Evolutionary conservation across 2,888 invertebrate species (phyloP).

Genomic region (Cristatella mucedo): DNA sequence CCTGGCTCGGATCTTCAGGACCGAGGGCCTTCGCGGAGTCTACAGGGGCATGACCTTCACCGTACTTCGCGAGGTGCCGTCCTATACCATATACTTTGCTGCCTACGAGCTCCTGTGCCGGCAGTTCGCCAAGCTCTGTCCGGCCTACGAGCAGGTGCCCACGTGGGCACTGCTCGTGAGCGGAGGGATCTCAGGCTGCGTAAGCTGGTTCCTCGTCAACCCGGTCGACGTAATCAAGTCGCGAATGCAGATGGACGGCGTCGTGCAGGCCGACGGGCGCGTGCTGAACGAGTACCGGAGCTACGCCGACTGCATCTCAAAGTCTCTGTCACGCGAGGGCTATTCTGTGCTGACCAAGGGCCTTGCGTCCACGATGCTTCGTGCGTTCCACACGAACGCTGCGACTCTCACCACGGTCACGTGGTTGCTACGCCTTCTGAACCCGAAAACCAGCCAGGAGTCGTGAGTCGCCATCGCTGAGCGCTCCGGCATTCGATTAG

Average conservation of each 20-base stretch:
- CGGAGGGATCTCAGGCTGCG: conserved; percentile 64
- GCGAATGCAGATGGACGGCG: conserved; percentile 51
- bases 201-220: conserved; percentile 70
- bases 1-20: conserved; percentile 39
- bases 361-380: conserved; percentile 56
- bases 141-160: too few relatives aligned
- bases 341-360: conserved; percentile 56
- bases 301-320: conserved; percentile 55
- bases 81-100: conserved; percentile 1
- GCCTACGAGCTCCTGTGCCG: conserved; percentile 3
- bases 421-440: too few relatives aligned
- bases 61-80: conserved; percentile 4
- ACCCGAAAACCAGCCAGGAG: too few relatives aligned
- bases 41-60: conserved; percentile 3
- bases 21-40: conserved; percentile 44
- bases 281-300: conserved; percentile 52
- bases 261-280: too few relatives aligned
- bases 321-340: conserved; percentile 55
- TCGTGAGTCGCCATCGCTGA: too few relatives aligned
- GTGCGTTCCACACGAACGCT: conserved; percentile 84
- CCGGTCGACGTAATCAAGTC: conserved; percentile 81
- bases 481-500: too few relatives aligned
- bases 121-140: background rate
- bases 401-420: conserved; percentile 80
- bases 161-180: conserved; percentile 48